Conservation (phyloP, 2,888 invertebrate species). For the Leucozona laternaria region DNA sequence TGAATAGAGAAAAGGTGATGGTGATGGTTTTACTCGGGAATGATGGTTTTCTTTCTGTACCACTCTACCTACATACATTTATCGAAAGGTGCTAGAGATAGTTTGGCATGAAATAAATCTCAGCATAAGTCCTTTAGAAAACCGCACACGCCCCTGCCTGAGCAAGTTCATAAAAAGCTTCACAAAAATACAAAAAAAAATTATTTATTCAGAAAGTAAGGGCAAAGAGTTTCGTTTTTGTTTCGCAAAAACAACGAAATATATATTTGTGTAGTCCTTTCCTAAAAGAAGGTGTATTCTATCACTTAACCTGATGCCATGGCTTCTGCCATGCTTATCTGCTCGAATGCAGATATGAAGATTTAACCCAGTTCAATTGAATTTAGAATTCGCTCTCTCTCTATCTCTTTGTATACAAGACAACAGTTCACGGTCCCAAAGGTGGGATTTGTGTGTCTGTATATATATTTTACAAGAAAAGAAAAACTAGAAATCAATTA, state of each 20-base stretch:
- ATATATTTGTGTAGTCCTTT: not conserved
- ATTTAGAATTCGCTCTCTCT: conserved; percentile 9
- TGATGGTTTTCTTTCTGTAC: not conserved
- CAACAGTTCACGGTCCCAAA: conserved; percentile 28
- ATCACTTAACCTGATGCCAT: conserved; percentile 59
- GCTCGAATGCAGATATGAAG: conserved; percentile 56
- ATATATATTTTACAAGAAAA: conserved; percentile 21
- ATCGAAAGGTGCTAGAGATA: conserved; percentile 18
- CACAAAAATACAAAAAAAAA: conserved; percentile 30
- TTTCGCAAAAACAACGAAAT: conserved; percentile 34
- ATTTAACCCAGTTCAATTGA: conserved; percentile 67
- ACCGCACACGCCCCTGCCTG: not conserved
- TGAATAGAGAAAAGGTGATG: conserved; percentile 27
- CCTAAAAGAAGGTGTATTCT: not conserved
- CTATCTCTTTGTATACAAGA: not conserved
- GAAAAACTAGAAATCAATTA: conserved; percentile 68
- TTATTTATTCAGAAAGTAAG: conserved; percentile 47
- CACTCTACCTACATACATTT: not conserved
- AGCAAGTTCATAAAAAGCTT: conserved; percentile 31
- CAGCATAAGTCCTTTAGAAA: conserved; percentile 40
- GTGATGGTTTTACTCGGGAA: conserved; percentile 3
- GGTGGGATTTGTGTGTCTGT: not conserved
- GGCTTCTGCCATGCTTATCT: conserved; percentile 63
- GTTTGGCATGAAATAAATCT: conserved; percentile 57
- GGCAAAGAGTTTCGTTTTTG: conserved; percentile 27